These are phyloP conservation scores for Chelonia mydas DNA, from an alignment of 2,797 vertebrate genomes.

Conservation along the genomic window DNA sequence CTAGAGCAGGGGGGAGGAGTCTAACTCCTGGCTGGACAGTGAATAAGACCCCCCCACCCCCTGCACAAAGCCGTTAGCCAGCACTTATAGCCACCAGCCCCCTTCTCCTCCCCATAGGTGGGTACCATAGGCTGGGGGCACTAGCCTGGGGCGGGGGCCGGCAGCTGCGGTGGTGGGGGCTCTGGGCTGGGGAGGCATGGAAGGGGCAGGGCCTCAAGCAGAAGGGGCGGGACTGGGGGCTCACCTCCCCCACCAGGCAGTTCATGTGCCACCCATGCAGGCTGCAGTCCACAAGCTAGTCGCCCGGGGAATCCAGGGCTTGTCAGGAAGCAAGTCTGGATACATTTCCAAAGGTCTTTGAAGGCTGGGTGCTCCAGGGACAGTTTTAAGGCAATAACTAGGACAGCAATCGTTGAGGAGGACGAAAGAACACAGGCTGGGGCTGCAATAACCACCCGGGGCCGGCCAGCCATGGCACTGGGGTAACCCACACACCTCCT, in stretches of 20 bases:
- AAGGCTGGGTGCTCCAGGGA: not conserved
- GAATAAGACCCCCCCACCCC: not conserved
- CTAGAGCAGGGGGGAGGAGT: not conserved
- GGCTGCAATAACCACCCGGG: rapidly evolving
- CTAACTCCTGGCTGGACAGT: not conserved
- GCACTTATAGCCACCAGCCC: not conserved
- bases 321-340: not conserved
- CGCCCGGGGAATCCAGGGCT: not conserved
- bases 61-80: not conserved
- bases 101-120: rapidly evolving
- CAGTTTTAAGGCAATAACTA: conserved; percentile 31
- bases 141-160: too few relatives aligned
- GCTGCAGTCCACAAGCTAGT: too few relatives aligned
- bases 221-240: too few relatives aligned
- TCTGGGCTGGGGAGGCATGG: too few relatives aligned
- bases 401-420: conserved; percentile 7
- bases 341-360: not conserved
- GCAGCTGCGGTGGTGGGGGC: too few relatives aligned
- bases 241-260: too few relatives aligned
- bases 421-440: not conserved
- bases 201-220: too few relatives aligned
- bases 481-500: too few relatives aligned
- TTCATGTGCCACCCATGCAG: too few relatives aligned
- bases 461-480: rapidly evolving
- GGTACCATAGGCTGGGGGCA: not conserved